Evolutionary conservation across 2,888 invertebrate genomes (phyloP).

Genomic region (Stratiomys singularior): DNA sequence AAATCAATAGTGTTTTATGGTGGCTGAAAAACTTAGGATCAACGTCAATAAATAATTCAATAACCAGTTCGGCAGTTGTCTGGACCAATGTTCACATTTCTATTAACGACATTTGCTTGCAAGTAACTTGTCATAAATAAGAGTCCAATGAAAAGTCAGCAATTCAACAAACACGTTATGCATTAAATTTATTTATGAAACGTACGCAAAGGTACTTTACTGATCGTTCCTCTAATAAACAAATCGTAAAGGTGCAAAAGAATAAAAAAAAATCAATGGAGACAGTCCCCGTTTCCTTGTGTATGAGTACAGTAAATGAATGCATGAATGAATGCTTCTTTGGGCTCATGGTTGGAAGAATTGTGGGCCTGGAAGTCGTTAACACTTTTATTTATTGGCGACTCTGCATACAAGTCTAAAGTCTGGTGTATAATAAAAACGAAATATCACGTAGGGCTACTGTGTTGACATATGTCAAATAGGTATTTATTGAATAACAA

Average conservation of each 20-base stretch:
- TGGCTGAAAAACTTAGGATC: background rate
- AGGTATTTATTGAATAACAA: constrained; percentile 36
- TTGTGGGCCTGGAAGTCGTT: constrained; percentile 29
- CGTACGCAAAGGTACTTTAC: constrained; percentile 37
- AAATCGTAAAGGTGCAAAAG: constrained; percentile 44
- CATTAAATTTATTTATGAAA: constrained; percentile 34
- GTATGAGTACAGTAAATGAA: too few relatives aligned
- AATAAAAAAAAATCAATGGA: constrained; percentile 18
- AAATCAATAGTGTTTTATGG: background rate
- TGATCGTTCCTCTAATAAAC: constrained; percentile 43
- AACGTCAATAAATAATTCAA: background rate
- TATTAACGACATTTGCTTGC: background rate
- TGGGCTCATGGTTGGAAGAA: background rate
- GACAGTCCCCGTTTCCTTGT: background rate
- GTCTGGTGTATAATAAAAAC: constrained; percentile 17
- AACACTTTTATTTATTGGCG: constrained; percentile 36
- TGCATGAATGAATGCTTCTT: background rate
- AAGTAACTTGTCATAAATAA: constrained; percentile 10
- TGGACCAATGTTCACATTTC: background rate
- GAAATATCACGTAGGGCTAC: constrained; percentile 41
- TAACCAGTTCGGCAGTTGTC: background rate
- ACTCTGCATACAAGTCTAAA: constrained; percentile 20
- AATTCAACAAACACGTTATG: constrained; percentile 33
- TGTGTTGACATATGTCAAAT: constrained; percentile 39
- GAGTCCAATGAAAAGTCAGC: constrained; percentile 28